Evolutionary conservation across 1,140 invertebrate species (phyloP).

Genomic region (Conus ventricosus): DNA sequence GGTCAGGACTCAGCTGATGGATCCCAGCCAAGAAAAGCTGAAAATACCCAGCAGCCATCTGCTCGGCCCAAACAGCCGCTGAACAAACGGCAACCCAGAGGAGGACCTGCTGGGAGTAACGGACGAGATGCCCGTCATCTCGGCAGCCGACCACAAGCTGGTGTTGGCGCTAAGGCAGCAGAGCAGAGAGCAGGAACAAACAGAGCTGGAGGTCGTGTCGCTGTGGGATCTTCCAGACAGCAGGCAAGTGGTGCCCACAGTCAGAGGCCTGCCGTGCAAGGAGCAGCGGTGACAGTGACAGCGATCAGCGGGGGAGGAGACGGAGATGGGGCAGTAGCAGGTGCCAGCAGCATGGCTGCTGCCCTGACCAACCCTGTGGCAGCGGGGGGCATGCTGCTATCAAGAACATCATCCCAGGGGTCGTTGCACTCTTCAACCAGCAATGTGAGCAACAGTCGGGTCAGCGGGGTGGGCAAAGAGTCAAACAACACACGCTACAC

Average conservation of each 20-base stretch:
- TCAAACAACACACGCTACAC: slow-evolving; percentile 33
- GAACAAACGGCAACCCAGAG: not conserved
- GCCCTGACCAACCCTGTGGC: too few relatives aligned
- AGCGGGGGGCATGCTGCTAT: not conserved
- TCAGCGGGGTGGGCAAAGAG: slow-evolving; percentile 48
- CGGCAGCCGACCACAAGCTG: not conserved
- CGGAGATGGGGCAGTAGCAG: not conserved
- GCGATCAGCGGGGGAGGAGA: slow-evolving; percentile 20
- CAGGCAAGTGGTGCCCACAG: slow-evolving; percentile 3
- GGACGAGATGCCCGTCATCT: slow-evolving; percentile 24
- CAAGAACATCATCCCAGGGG: slow-evolving; percentile 29
- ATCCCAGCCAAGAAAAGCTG: not conserved
- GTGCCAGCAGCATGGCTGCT: not conserved
- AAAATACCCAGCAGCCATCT: not conserved
- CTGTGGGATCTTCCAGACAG: not conserved
- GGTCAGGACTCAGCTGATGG: not conserved
- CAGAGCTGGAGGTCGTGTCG: not conserved
- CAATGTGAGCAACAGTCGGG: slow-evolving; percentile 39
- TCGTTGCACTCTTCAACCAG: slow-evolving; percentile 20
- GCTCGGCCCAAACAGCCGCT: not conserved
- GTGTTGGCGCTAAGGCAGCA: not conserved
- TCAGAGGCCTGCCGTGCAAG: slow-evolving; percentile 45
- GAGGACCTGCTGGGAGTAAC: slow-evolving; percentile 19
- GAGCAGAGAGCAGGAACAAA: not conserved
- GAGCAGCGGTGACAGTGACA: slow-evolving; percentile 15